Conservation (phyloP, 2,888 invertebrate species). For the Calameuta idolon region DNA sequence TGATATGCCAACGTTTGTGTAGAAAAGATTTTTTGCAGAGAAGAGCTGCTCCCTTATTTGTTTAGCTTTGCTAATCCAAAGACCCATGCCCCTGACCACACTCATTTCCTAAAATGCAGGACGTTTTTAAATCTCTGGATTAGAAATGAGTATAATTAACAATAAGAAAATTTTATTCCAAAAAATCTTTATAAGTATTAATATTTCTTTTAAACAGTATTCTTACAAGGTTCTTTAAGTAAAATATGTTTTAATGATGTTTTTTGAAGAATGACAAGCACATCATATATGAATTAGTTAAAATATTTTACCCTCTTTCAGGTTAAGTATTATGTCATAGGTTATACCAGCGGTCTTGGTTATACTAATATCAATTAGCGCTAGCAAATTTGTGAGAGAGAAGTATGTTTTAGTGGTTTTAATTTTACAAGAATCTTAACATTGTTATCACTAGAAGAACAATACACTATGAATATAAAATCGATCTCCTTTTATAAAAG, state of each 20-base stretch:
- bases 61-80: slow-evolving; percentile 32
- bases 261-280: background rate
- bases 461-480: background rate
- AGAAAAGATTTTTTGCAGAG: slow-evolving; percentile 74
- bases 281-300: background rate
- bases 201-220: background rate
- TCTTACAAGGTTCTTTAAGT: background rate
- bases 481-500: background rate
- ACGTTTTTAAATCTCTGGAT: background rate
- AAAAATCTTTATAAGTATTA: background rate
- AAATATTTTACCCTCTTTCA: background rate
- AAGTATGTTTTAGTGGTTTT: background rate
- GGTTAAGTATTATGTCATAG: slow-evolving; percentile 2
- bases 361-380: background rate
- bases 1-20: slow-evolving; percentile 85
- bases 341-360: background rate
- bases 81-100: slow-evolving; percentile 35
- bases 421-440: background rate
- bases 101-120: slow-evolving; percentile 44
- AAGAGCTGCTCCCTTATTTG: slow-evolving; percentile 49
- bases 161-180: background rate
- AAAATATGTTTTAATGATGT: background rate
- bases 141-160: background rate
- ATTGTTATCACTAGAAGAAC: background rate
- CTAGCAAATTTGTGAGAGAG: background rate